Conservation (phyloP, 1,140 invertebrate species). For the Zaprionus gabonicus region DNA sequence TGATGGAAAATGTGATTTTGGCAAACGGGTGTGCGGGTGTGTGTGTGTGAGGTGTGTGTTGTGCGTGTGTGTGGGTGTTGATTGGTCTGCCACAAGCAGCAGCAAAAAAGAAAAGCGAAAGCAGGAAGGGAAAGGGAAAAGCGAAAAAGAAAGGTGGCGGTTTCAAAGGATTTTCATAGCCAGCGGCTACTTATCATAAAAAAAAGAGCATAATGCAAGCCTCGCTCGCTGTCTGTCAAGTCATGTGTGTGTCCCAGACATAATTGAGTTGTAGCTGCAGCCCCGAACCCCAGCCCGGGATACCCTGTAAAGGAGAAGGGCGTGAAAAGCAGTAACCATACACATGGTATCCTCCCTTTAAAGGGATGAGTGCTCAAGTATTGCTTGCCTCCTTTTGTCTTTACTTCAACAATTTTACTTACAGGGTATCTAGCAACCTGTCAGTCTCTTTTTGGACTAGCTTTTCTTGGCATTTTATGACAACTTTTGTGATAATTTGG, state of each 20-base stretch:
- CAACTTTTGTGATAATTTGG: slow-evolving; percentile 69
- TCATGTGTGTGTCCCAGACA: slow-evolving; percentile 73
- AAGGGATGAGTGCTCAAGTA: not conserved
- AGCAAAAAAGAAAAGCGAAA: slow-evolving; percentile 2
- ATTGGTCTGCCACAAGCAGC: slow-evolving; percentile 61
- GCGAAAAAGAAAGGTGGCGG: slow-evolving; percentile 17
- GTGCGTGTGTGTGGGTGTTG: slow-evolving; percentile 55
- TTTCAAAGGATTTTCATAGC: slow-evolving; percentile 78
- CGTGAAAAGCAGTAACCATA: not conserved
- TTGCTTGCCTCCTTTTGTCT: not conserved
- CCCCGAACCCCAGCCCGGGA: slow-evolving; percentile 26
- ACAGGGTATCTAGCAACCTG: slow-evolving; percentile 29
- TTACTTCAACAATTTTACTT: too few relatives aligned
- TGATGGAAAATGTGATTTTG: slow-evolving; percentile 75
- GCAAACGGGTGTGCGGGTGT: slow-evolving; percentile 27
- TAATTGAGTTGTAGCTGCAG: slow-evolving; percentile 74
- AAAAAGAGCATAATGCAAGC: slow-evolving; percentile 68
- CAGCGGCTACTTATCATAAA: slow-evolving; percentile 82
- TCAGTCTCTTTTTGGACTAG: not conserved
- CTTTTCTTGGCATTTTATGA: slow-evolving; percentile 62
- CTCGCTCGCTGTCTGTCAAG: slow-evolving; percentile 69
- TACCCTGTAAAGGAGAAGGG: not conserved
- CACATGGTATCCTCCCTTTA: not conserved
- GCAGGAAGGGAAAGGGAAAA: slow-evolving; percentile 20
- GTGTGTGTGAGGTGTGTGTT: too few relatives aligned